Evolutionary conservation across 2,797 vertebrate genomes (phyloP).

Genomic region (Acanthopagrus latus): DNA sequence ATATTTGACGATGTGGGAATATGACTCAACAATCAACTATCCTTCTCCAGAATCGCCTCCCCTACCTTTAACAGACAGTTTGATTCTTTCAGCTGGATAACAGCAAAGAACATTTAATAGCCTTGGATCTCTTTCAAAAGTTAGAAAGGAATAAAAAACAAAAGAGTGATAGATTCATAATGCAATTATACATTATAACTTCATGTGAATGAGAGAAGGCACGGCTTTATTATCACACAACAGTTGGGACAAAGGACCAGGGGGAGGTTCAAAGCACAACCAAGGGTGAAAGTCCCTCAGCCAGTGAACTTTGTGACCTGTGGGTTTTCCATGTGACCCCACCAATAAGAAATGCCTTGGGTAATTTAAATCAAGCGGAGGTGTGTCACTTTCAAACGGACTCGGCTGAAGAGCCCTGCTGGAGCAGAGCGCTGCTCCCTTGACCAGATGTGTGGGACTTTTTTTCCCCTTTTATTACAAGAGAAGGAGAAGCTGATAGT

Average conservation of each 20-base stretch:
- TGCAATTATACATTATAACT: slow-evolving; percentile 20
- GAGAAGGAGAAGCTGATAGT: slow-evolving; percentile 86
- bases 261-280: slow-evolving; percentile 73
- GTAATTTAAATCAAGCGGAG: slow-evolving; percentile 89
- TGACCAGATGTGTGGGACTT: slow-evolving; percentile 87
- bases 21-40: too few species aligned
- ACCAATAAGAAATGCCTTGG: slow-evolving; percentile 85
- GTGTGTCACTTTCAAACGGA: slow-evolving; percentile 81
- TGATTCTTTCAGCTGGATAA: slow-evolving; percentile 16
- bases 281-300: slow-evolving; percentile 68
- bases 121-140: not conserved
- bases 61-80: slow-evolving; percentile 10
- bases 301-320: slow-evolving; percentile 79
- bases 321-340: slow-evolving; percentile 77
- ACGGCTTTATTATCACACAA: slow-evolving; percentile 45
- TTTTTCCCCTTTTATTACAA: slow-evolving; percentile 83
- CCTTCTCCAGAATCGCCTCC: too few species aligned
- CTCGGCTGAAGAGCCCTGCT: slow-evolving; percentile 58
- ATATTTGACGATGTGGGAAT: too few species aligned
- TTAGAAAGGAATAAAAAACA: not conserved
- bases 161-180: slow-evolving; percentile 6
- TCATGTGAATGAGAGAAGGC: slow-evolving; percentile 20
- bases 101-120: not conserved
- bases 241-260: slow-evolving; percentile 51
- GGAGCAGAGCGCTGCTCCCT: slow-evolving; percentile 55